Percentiles rank a stretch among this genome's conserved stretches.
phyloP scores from a whole-genome alignment of 2,888 invertebrate species.

The Pachymerium ferrugineum region DNA sequence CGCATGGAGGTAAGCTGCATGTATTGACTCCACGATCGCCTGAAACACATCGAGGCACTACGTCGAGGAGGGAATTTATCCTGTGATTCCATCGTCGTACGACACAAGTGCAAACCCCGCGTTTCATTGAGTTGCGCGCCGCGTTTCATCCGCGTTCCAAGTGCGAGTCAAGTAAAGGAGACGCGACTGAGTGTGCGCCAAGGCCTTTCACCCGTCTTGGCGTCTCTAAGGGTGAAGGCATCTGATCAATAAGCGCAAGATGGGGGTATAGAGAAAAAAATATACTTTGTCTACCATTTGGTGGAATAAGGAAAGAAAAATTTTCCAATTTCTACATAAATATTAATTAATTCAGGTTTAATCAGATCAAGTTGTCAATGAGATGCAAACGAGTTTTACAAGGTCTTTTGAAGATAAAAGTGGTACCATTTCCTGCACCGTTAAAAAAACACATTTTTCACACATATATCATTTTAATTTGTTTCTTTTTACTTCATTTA shows the following conservation, averaged over 20 bases:
- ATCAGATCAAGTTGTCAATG: not conserved
- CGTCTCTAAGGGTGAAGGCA: conserved; percentile 10
- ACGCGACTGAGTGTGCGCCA: conserved; percentile 15
- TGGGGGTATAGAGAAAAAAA: conserved; percentile 2
- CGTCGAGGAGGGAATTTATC: conserved; percentile 23
- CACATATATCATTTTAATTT: not conserved
- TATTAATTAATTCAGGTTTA: not conserved
- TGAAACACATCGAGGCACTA: conserved; percentile 32
- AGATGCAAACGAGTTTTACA: not conserved
- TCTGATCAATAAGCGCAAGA: conserved; percentile 18
- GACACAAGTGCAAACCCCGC: not conserved
- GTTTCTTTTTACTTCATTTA: not conserved
- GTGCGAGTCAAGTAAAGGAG: not conserved
- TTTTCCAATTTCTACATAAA: not conserved
- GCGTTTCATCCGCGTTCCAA: not conserved
- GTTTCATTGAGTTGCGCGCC: not conserved
- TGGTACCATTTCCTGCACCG: not conserved
- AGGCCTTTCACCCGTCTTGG: not conserved
- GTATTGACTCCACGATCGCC: conserved; percentile 33
- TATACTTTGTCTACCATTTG: not conserved
- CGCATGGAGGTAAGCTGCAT: conserved; percentile 32
- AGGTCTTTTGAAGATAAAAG: not conserved
- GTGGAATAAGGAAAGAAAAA: not conserved
- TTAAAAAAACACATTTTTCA: not conserved
- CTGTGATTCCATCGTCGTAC: not conserved